phyloP scores from a whole-genome alignment of 2,797 vertebrate species.

The Periophthalmus magnuspinnatus region DNA sequence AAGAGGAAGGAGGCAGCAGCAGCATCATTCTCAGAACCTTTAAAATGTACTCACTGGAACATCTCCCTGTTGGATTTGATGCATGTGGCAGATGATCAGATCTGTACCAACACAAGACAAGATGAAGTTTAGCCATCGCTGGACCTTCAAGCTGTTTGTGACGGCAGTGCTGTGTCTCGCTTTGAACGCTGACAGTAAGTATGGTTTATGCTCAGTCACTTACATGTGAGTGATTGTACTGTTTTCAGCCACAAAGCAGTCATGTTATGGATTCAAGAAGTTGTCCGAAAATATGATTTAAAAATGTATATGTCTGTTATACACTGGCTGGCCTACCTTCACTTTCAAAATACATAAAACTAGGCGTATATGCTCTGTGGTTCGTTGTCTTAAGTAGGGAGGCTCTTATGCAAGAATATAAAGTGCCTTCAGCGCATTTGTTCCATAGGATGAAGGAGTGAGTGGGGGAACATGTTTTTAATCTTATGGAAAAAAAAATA shows the following conservation, averaged over 20 bases:
- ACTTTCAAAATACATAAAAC: too few relatives aligned
- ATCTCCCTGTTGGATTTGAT: not conserved
- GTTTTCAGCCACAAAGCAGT: not conserved
- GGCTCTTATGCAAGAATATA: constrained; percentile 1
- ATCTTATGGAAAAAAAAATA: not conserved
- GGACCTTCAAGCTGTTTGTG: constrained; percentile 28
- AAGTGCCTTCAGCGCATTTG: not conserved
- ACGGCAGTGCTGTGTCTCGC: constrained; percentile 38
- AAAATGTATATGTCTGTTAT: too few relatives aligned
- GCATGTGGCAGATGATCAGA: constrained; percentile 7
- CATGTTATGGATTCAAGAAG: not conserved
- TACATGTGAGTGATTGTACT: not conserved
- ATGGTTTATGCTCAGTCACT: not conserved
- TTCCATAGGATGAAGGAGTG: not conserved
- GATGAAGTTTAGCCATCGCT: constrained; percentile 37
- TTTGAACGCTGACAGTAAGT: constrained; percentile 53
- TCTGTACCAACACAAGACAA: constrained; percentile 6
- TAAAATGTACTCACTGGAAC: constrained; percentile 20
- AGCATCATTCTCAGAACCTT: constrained; percentile 11
- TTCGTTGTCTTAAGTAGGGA: not conserved
- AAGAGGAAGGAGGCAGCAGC: constrained; percentile 48
- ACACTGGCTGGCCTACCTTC: too few relatives aligned
- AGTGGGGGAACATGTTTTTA: constrained; percentile 25
- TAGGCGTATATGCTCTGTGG: not conserved
- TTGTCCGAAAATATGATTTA: not conserved